Base-by-base conservation (phyloP, 1,140 invertebrate species). In the Euura lappo region DNA sequence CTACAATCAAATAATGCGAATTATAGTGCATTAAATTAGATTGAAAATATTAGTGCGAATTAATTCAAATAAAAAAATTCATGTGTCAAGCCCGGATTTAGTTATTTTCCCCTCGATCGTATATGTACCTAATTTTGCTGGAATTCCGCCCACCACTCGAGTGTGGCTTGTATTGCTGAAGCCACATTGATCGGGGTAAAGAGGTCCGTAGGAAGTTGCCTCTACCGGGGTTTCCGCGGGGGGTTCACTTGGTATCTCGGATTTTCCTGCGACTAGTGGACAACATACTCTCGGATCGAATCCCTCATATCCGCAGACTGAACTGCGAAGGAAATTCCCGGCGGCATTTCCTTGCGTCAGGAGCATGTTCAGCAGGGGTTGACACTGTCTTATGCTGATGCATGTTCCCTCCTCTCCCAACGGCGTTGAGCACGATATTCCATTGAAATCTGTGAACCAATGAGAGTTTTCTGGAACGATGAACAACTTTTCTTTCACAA, bases 251-350 rank as follows among this genome's bases (percentile, higher is more conserved):
- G 47, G 8, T 6, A 47, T 10, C 6, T 42, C 45, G 28, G 44
- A 70, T n/a, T 11, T 43, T 46, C 13, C 42, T 28, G 11, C 28
- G 7, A 64, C 42, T 69, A 67, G 43, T 8, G 86, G 85, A 75
- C 90, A 91, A 60, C 90, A 91, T 4, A 91, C 89, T 75, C 88
- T 81, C 11, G 90, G 90, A 71, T 87, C 83, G 3, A 68, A 73
- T 13, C 86, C 87, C 46, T 88, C 84, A 69, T 85, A 91, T 0
- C 88, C 88, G 75, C 92, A 93, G 7, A 90, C 79, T 0, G 89
- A 90, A 60, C 80, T 80, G 7, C 88, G 84, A 10, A 92, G 76
- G 75, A 87, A 91, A 4, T 79, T 79, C 4, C 78, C 73, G 6
- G 79, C 80, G 72, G 78, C 67, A 8, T 77, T 47, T 7, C 83